Conservation (phyloP, 2,888 invertebrate species). For the Leucoma salicis region DNA sequence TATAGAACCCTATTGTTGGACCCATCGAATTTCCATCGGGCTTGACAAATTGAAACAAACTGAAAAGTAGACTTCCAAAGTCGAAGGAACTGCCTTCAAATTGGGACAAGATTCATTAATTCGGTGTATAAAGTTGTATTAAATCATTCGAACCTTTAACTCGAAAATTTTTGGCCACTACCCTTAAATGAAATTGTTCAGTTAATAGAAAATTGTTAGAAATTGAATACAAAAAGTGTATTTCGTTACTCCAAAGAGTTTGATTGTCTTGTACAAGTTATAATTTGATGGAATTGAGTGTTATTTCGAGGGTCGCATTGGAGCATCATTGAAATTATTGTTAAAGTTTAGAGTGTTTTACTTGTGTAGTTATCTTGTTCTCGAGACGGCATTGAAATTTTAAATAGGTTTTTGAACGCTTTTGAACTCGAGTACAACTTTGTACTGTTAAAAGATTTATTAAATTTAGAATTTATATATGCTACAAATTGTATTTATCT, state of each 20-base stretch:
- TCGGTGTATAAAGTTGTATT: conserved; percentile 68
- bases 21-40: conserved; percentile 65
- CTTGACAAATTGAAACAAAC: conserved; percentile 74
- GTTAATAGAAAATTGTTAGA: conserved; percentile 51
- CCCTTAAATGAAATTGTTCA: conserved; percentile 46
- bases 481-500: not conserved
- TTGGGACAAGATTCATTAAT: conserved; percentile 68
- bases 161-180: conserved; percentile 48
- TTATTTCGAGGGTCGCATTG: conserved; percentile 26
- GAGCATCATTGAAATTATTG: conserved; percentile 39
- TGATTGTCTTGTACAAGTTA: conserved; percentile 38
- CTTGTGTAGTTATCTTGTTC: conserved; percentile 34
- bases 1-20: conserved; percentile 53
- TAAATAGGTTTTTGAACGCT: conserved; percentile 34
- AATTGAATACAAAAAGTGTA: conserved; percentile 42
- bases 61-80: conserved; percentile 65
- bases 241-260: conserved; percentile 36
- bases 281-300: conserved; percentile 38
- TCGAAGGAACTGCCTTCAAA: conserved; percentile 54
- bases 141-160: conserved; percentile 63
- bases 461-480: conserved; percentile 13
- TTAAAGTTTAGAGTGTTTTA: conserved; percentile 37
- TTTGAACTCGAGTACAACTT: conserved; percentile 26
- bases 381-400: conserved; percentile 29
- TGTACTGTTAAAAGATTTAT: conserved; percentile 17